phyloP scores from a whole-genome alignment of 2,888 invertebrate genomes.

The Cheilosia scutellata region DNA sequence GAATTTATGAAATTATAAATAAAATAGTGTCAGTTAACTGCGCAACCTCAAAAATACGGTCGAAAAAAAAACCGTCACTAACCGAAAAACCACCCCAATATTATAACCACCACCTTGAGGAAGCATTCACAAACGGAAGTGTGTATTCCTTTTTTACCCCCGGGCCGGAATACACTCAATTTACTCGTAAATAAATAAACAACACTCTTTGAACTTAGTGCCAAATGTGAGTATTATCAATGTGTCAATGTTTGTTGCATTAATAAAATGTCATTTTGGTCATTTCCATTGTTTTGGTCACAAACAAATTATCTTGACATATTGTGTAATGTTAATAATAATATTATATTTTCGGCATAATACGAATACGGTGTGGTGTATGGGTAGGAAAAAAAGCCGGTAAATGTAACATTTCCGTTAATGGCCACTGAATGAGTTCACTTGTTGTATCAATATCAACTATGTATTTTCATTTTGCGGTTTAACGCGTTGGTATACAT shows the following conservation, averaged over 20 bases:
- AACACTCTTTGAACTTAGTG: conserved; percentile 20
- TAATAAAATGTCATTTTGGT: conserved; percentile 13
- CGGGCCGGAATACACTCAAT: neutral
- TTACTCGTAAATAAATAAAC: conserved; percentile 12
- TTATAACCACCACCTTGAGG: conserved; percentile 27
- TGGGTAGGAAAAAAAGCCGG: conserved; percentile 21
- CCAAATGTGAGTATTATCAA: conserved; percentile 37
- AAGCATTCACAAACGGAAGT: conserved; percentile 24
- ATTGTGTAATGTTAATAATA: neutral
- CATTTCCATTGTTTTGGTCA: neutral
- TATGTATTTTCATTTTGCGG: neutral
- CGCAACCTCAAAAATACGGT: conserved; percentile 44
- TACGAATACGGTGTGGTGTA: neutral
- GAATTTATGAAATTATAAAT: neutral
- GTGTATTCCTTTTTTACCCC: conserved; percentile 4
- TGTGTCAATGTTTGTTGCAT: conserved; percentile 24
- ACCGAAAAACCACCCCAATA: conserved; percentile 36
- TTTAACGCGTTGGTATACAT: neutral
- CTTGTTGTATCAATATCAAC: conserved; percentile 18
- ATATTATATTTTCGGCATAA: neutral
- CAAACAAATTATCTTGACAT: neutral
- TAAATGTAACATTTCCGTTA: conserved; percentile 39
- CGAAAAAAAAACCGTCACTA: conserved; percentile 21
- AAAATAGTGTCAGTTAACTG: conserved; percentile 31
- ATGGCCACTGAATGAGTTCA: conserved; percentile 31